These are phyloP conservation scores for Moxostoma hubbsi DNA, from an alignment of 2,797 vertebrate species.

Conservation along the genomic window DNA sequence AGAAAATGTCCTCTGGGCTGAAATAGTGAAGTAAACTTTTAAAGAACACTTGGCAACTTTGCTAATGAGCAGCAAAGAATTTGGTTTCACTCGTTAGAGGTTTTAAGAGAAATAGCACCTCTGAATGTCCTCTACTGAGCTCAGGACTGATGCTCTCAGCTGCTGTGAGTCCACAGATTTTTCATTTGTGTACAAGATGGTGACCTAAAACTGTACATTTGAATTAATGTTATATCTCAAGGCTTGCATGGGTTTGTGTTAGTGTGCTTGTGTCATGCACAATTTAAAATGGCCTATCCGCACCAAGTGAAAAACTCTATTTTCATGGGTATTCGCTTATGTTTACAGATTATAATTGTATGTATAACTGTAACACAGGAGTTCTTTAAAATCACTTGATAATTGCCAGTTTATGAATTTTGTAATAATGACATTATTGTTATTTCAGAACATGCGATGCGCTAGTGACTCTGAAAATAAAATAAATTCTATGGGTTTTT, in stretches of 20 bases:
- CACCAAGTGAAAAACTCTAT: background rate
- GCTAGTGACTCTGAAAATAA: too few species aligned
- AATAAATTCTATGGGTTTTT: background rate
- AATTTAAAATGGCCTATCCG: background rate
- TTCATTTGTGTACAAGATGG: constrained; percentile 43
- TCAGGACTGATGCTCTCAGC: constrained; percentile 5
- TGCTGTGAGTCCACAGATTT: constrained; percentile 33
- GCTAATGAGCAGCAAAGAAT: constrained; percentile 4
- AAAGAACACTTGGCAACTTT: constrained; percentile 12
- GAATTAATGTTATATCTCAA: constrained; percentile 44
- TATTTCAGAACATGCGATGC: background rate
- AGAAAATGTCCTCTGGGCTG: constrained; percentile 39
- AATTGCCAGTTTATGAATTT: background rate
- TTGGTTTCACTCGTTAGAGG: background rate
- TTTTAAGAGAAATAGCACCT: constrained; percentile 1
- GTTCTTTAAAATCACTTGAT: background rate
- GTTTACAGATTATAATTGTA: too few species aligned
- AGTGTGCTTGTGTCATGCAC: constrained; percentile 14
- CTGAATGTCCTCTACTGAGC: constrained; percentile 20
- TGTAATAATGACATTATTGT: background rate
- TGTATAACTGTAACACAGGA: background rate
- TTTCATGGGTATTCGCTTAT: background rate
- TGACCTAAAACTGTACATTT: constrained; percentile 53
- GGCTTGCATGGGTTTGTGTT: constrained; percentile 21
- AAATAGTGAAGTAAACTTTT: constrained; percentile 26